These are phyloP conservation scores for Corythornis cristatus DNA, from an alignment of 2,113 vertebrate species.

Conservation along the genomic window DNA sequence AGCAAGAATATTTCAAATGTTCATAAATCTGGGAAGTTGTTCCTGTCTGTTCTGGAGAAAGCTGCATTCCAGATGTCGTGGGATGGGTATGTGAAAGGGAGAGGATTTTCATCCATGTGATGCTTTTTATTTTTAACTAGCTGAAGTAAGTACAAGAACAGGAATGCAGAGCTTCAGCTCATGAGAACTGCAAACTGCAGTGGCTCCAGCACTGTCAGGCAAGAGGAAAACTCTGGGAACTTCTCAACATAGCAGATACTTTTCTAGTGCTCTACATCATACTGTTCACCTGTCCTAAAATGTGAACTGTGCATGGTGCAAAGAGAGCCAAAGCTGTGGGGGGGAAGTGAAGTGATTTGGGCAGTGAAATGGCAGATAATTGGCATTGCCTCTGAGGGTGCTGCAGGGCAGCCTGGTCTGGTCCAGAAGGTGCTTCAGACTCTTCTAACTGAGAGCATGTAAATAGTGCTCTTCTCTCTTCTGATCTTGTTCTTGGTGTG, in stretches of 20 bases:
- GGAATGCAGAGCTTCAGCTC: slow-evolving; percentile 29
- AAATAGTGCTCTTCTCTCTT: neutral
- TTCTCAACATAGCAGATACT: neutral
- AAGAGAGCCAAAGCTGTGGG: rapidly evolving
- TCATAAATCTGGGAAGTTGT: neutral
- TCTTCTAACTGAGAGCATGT: neutral
- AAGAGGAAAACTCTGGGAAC: neutral
- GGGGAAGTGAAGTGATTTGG: neutral
- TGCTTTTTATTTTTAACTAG: neutral
- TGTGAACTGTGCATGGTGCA: neutral
- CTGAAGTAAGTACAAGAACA: neutral
- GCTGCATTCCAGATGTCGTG: neutral
- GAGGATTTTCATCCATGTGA: neutral
- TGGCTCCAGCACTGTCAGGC: neutral
- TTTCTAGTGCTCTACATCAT: neutral
- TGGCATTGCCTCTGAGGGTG: neutral
- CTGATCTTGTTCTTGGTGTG: neutral
- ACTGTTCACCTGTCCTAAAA: neutral
- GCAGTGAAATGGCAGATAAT: neutral
- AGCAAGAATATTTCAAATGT: neutral
- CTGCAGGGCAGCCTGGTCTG: neutral
- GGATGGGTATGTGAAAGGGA: slow-evolving; percentile 7
- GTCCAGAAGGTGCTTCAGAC: neutral
- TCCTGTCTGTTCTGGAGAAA: neutral
- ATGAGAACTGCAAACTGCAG: neutral